These are phyloP conservation scores for Dallia pectoralis DNA, from an alignment of 2,797 vertebrate genomes.

Conservation along the genomic window DNA sequence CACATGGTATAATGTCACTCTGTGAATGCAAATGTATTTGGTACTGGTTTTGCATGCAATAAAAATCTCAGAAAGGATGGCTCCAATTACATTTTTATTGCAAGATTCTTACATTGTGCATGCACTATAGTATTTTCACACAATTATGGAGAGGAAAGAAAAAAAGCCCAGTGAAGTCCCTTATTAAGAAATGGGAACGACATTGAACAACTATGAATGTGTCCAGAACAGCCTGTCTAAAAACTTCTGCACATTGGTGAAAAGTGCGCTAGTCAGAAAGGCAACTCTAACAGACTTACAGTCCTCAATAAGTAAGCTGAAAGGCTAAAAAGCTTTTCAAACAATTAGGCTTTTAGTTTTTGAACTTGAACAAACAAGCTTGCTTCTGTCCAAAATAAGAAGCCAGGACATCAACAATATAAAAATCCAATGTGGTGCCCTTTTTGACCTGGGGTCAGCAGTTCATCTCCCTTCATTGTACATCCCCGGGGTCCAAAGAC, in stretches of 20 bases:
- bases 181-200: too few species aligned
- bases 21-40: too few species aligned
- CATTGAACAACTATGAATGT: too few species aligned
- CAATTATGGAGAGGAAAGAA: too few species aligned
- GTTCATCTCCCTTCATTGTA: conserved; percentile 61
- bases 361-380: conserved; percentile 16
- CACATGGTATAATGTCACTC: too few species aligned
- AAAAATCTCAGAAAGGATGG: not conserved
- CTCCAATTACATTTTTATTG: not conserved
- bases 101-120: not conserved
- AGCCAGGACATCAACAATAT: conserved; percentile 56
- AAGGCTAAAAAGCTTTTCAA: not conserved
- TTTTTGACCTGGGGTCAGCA: conserved; percentile 52
- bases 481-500: conserved; percentile 48
- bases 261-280: too few species aligned
- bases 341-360: not conserved
- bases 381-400: conserved; percentile 25
- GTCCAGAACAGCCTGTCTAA: too few species aligned
- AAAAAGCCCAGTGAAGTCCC: too few species aligned
- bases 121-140: not conserved
- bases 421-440: conserved; percentile 52
- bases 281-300: too few species aligned
- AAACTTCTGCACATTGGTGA: too few species aligned
- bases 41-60: not conserved
- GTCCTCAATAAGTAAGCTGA: too few species aligned